A percentile compares a stretch with the other conserved stretches of the same genome.
These are phyloP conservation scores for Ostrea edulis DNA, from an alignment of 1,140 invertebrate genomes.

Conservation along the genomic window DNA sequence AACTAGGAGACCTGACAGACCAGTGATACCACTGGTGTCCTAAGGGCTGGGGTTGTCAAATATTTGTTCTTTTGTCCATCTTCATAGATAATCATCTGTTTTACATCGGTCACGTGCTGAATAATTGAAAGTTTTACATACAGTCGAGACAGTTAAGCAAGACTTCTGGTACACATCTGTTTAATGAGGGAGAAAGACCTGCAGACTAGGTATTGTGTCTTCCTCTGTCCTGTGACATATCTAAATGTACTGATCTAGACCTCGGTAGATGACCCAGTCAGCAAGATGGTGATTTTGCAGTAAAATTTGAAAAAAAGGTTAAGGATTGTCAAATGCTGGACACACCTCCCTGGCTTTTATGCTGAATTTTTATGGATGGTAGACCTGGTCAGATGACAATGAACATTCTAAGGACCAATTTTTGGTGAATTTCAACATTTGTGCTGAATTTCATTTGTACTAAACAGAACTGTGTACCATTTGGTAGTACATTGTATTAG, in stretches of 20 bases:
- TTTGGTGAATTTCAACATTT: neutral
- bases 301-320: neutral
- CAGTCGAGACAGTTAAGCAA: neutral
- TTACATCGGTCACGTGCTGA: neutral
- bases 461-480: neutral
- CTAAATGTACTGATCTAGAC: neutral
- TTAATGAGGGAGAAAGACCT: neutral
- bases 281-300: too few relatives aligned
- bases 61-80: constrained; percentile 11
- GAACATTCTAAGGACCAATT: neutral
- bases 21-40: neutral
- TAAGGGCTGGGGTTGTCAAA: neutral
- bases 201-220: neutral
- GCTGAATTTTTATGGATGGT: neutral
- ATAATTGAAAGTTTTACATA: neutral
- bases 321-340: neutral
- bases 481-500: neutral
- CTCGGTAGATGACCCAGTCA: neutral
- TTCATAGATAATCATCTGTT: neutral
- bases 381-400: neutral
- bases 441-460: neutral
- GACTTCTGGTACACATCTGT: neutral
- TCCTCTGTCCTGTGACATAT: neutral
- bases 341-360: neutral
- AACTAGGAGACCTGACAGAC: neutral